A percentile compares a stretch with the other conserved stretches of the same genome.
These are phyloP conservation scores for Pachyuromys duprasi DNA, from an alignment of 2,797 vertebrate genomes.

Conservation along the genomic window DNA sequence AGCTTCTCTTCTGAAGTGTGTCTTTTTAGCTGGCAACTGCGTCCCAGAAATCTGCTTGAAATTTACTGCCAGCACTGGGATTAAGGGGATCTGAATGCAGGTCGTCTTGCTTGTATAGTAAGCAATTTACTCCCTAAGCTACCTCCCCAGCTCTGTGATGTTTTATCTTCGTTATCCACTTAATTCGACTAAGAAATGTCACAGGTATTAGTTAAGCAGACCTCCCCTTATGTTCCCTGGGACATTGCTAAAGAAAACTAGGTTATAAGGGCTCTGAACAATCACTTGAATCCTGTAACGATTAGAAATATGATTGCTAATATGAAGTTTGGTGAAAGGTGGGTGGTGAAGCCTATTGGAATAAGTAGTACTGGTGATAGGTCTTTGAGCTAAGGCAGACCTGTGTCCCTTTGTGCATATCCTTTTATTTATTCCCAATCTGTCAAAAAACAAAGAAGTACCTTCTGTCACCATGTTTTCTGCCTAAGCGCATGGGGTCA, in stretches of 20 bases:
- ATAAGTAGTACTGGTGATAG: background rate
- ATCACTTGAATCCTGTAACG: background rate
- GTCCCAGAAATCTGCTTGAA: background rate
- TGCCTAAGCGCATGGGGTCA: background rate
- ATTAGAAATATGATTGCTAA: background rate
- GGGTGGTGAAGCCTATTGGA: background rate
- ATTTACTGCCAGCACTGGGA: background rate
- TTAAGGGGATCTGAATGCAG: background rate
- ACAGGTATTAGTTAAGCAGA: background rate
- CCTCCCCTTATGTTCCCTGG: background rate
- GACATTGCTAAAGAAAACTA: background rate
- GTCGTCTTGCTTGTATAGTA: background rate
- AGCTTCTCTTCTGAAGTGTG: background rate
- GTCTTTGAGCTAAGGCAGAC: background rate
- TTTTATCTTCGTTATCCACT: background rate
- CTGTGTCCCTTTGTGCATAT: background rate
- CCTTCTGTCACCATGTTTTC: background rate
- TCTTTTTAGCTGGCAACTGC: background rate
- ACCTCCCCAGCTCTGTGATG: too few species aligned
- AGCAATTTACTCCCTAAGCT: background rate
- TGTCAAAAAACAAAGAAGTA: background rate
- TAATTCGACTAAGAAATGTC: background rate
- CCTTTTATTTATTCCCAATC: background rate
- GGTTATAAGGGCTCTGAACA: background rate
- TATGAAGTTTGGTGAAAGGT: background rate